Evolutionary conservation across 53 echinoderm and acorn worm species (phyloP).

Genomic region (Arbacia lixula): DNA sequence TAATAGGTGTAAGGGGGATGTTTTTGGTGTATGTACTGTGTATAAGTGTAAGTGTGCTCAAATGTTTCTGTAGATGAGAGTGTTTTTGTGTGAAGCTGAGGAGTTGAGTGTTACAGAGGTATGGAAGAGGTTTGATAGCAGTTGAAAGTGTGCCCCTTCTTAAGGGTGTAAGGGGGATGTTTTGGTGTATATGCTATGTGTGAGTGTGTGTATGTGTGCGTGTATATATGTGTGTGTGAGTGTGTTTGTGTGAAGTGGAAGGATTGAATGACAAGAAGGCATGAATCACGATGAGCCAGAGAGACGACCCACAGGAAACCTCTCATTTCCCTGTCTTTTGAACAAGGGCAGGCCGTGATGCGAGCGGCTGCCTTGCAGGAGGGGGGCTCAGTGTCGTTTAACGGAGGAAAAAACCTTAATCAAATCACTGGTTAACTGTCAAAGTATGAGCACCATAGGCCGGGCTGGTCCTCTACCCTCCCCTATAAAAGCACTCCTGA

Average conservation of each 20-base stretch:
- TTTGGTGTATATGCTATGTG: neutral
- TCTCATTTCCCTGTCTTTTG: constrained; percentile 50
- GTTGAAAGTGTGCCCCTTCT: too few species aligned
- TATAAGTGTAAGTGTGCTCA: too few species aligned
- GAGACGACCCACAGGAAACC: constrained; percentile 46
- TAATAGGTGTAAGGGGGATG: too few species aligned
- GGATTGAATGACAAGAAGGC: constrained; percentile 32
- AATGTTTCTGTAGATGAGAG: too few species aligned
- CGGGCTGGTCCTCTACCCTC: neutral
- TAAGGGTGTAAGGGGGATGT: too few species aligned
- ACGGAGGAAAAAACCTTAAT: constrained; percentile 40
- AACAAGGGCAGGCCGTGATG: constrained; percentile 51
- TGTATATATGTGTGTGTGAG: constrained; percentile 21
- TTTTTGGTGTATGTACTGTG: too few species aligned
- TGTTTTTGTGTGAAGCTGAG: too few species aligned
- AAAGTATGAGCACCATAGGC: neutral
- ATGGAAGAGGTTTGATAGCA: too few species aligned
- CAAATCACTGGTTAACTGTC: constrained; percentile 49
- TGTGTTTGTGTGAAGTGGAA: neutral
- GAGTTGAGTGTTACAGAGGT: too few species aligned
- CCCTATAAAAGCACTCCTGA: neutral
- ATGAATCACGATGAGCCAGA: constrained; percentile 52
- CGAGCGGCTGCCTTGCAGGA: constrained; percentile 22
- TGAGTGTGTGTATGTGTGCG: neutral
- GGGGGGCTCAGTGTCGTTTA: constrained; percentile 37